Percentiles rank a stretch among this genome's conserved stretches.
These are phyloP conservation scores for Acrocyrtus sp. DNA, from an alignment of 2,888 invertebrate species.

Conservation along the genomic window DNA sequence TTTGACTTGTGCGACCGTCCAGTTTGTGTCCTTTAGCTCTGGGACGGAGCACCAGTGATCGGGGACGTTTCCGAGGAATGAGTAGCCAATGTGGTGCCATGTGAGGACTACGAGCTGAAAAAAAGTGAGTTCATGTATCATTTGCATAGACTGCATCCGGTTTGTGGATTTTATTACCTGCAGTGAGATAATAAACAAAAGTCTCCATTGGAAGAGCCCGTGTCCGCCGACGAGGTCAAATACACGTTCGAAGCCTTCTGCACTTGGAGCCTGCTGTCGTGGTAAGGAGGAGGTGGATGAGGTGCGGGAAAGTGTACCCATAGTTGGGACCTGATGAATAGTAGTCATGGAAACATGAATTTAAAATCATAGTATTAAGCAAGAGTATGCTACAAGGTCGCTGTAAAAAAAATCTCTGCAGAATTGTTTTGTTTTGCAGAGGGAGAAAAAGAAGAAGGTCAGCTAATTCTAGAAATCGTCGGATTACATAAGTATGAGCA, in stretches of 20 bases:
- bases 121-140: neutral
- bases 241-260: conserved; percentile 60
- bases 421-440: too few species aligned
- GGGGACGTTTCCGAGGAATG: conserved; percentile 60
- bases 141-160: neutral
- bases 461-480: too few species aligned
- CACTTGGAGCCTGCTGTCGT: too few species aligned
- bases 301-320: too few species aligned
- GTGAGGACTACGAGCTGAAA: conserved; percentile 53
- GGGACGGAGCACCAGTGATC: conserved; percentile 60
- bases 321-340: too few species aligned
- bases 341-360: too few species aligned
- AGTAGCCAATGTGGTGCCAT: conserved; percentile 60
- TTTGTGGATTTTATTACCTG: conserved; percentile 48
- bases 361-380: too few species aligned
- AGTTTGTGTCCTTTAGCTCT: conserved; percentile 41
- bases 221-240: conserved; percentile 60
- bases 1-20: conserved; percentile 60
- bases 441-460: too few species aligned
- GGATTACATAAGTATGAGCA: too few species aligned
- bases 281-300: too few species aligned
- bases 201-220: conserved; percentile 56
- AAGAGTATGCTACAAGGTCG: too few species aligned
- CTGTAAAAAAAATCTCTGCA: too few species aligned
- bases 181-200: conserved; percentile 51